A percentile compares a stretch with the other conserved stretches of the same genome.
phyloP scores from a whole-genome alignment of 2,888 invertebrate species.

The Xylota segnis region DNA sequence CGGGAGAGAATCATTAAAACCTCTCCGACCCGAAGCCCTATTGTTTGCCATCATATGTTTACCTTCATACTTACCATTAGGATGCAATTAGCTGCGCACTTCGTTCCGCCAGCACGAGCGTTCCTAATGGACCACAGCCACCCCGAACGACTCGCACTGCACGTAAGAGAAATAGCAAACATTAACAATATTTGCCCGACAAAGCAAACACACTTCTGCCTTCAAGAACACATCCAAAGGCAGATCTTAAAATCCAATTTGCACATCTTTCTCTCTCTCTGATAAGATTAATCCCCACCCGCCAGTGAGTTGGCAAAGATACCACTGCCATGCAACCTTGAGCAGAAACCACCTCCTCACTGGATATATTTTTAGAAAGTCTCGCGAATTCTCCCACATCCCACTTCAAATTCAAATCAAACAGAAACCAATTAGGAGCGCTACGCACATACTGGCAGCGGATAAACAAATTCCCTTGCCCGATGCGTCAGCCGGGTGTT shows the following conservation, averaged over 20 bases:
- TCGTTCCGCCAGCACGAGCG: neutral
- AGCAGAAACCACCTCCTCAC: slow-evolving; percentile 1
- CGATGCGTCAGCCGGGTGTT: neutral
- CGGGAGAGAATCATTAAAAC: too few species aligned
- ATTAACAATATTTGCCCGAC: neutral
- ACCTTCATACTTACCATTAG: neutral
- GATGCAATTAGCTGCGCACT: neutral
- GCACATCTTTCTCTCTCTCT: slow-evolving; percentile 17
- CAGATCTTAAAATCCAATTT: slow-evolving; percentile 20
- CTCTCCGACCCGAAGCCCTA: too few species aligned
- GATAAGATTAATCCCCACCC: slow-evolving; percentile 35
- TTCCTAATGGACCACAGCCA: neutral
- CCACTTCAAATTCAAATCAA: slow-evolving; percentile 18
- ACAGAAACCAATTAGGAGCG: slow-evolving; percentile 18
- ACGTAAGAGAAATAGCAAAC: neutral
- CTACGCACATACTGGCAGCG: neutral
- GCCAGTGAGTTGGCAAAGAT: neutral
- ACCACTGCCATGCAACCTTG: slow-evolving; percentile 12
- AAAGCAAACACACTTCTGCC: neutral
- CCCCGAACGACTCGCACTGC: neutral
- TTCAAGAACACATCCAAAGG: slow-evolving; percentile 3
- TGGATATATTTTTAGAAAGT: slow-evolving; percentile 38
- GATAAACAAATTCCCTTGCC: slow-evolving; percentile 30
- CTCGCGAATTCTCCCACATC: neutral
- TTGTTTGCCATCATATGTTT: too few species aligned